Evolutionary conservation across 2,797 vertebrate species (phyloP).

Genomic region (Gymnothorax javanicus): DNA sequence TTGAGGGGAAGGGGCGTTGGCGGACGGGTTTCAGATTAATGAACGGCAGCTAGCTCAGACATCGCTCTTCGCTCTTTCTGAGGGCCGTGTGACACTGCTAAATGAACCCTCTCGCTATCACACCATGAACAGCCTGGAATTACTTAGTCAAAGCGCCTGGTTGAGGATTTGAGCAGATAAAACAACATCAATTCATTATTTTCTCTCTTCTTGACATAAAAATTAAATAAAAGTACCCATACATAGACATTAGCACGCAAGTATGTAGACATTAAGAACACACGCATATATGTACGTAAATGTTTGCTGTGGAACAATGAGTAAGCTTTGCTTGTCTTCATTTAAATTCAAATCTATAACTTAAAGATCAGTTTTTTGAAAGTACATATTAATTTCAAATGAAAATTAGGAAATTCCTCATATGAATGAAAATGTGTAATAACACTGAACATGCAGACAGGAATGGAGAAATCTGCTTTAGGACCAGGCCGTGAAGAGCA

Average conservation of each 20-base stretch:
- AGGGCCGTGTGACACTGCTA: background rate
- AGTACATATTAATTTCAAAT: background rate
- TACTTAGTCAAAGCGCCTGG: constrained; percentile 1
- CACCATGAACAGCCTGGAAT: background rate
- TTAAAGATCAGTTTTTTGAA: background rate
- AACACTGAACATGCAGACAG: background rate
- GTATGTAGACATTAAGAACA: background rate
- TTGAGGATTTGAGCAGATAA: background rate
- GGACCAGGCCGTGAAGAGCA: background rate
- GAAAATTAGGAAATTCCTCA: background rate
- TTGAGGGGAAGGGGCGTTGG: background rate
- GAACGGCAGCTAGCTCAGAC: background rate
- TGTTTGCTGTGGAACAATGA: background rate
- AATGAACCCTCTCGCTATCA: constrained; percentile 1
- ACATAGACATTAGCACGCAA: background rate
- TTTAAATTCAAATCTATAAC: background rate
- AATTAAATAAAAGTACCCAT: background rate
- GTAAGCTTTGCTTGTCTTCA: background rate
- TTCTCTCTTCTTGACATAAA: background rate
- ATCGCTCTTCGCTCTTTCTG: background rate
- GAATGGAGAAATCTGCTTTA: background rate
- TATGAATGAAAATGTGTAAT: background rate
- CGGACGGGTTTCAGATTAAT: constrained; percentile 7
- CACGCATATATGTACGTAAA: background rate
- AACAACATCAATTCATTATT: constrained; percentile 8